These are phyloP conservation scores for Triops cancriformis DNA, from an alignment of 1,140 invertebrate genomes.

Conservation along the genomic window DNA sequence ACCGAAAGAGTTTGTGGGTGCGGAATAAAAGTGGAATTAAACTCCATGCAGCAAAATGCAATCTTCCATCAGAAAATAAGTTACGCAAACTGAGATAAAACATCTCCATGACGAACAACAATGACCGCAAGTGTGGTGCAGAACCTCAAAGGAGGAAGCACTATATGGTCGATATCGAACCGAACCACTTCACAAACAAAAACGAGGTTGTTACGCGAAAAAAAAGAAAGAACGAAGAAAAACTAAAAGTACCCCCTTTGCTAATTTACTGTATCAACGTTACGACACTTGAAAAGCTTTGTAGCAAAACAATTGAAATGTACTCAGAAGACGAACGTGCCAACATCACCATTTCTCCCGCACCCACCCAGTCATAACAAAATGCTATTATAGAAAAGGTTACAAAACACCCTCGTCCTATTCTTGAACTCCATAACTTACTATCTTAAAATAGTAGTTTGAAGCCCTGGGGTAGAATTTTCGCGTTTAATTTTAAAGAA, in stretches of 20 bases:
- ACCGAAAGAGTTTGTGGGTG: too few relatives aligned
- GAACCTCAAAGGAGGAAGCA: too few relatives aligned
- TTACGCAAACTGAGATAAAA: too few relatives aligned
- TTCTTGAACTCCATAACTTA: background rate
- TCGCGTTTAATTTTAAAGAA: too few relatives aligned
- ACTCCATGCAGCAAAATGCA: too few relatives aligned
- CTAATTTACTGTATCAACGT: background rate
- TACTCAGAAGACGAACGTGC: background rate
- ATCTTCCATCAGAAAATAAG: too few relatives aligned
- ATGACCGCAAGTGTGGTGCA: too few relatives aligned
- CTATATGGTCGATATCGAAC: too few relatives aligned
- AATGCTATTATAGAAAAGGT: background rate
- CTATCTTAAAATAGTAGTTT: too few relatives aligned
- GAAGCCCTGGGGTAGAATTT: too few relatives aligned
- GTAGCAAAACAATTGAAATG: background rate
- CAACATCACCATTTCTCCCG: background rate
- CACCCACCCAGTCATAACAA: background rate
- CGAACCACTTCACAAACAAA: background rate
- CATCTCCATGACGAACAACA: too few relatives aligned
- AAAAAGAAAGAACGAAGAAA: background rate
- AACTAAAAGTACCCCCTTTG: background rate
- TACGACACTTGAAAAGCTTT: background rate
- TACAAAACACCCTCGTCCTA: background rate
- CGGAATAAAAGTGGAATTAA: too few relatives aligned
- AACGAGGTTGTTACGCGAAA: background rate